Percentiles rank a stretch among this genome's conserved stretches.
These are phyloP conservation scores for Paramisgurnus dabryanus DNA, from an alignment of 2,113 vertebrate genomes.

Conservation along the genomic window DNA sequence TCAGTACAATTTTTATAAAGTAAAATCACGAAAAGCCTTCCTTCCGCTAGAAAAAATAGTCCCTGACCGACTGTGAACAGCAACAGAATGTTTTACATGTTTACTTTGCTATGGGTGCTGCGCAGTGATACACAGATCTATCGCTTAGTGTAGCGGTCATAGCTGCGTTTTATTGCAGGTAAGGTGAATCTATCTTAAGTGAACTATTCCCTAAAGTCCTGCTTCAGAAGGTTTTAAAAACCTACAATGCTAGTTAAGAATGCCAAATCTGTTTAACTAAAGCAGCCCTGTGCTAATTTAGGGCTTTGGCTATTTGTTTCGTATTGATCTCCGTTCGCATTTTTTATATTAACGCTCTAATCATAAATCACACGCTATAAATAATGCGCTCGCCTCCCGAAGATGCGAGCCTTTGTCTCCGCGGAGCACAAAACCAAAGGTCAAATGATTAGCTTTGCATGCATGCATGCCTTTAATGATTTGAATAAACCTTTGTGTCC, in stretches of 20 bases:
- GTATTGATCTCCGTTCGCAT: slow-evolving; percentile 64
- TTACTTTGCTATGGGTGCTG: too few relatives aligned
- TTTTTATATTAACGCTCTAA: slow-evolving; percentile 65
- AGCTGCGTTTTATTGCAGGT: not conserved
- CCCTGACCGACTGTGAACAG: too few relatives aligned
- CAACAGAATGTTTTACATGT: too few relatives aligned
- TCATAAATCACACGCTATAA: slow-evolving; percentile 74
- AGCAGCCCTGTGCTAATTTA: slow-evolving; percentile 63
- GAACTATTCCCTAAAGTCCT: not conserved
- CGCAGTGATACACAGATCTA: too few relatives aligned
- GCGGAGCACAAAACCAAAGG: slow-evolving; percentile 69
- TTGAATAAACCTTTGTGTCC: slow-evolving; percentile 72
- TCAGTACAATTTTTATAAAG: not conserved
- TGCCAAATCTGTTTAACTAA: slow-evolving; percentile 55
- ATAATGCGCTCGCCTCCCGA: slow-evolving; percentile 68
- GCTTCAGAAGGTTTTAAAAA: not conserved
- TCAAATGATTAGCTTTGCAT: slow-evolving; percentile 73
- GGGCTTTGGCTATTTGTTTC: slow-evolving; percentile 66
- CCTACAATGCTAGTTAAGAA: not conserved
- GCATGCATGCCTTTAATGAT: slow-evolving; percentile 70
- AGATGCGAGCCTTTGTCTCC: slow-evolving; percentile 63
- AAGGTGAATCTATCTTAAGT: not conserved
- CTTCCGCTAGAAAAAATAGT: too few relatives aligned
- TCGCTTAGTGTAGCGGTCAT: too few relatives aligned
- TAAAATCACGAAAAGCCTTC: too few relatives aligned